These are phyloP conservation scores for Ericerus pela DNA, from an alignment of 1,140 invertebrate genomes.

Conservation along the genomic window DNA sequence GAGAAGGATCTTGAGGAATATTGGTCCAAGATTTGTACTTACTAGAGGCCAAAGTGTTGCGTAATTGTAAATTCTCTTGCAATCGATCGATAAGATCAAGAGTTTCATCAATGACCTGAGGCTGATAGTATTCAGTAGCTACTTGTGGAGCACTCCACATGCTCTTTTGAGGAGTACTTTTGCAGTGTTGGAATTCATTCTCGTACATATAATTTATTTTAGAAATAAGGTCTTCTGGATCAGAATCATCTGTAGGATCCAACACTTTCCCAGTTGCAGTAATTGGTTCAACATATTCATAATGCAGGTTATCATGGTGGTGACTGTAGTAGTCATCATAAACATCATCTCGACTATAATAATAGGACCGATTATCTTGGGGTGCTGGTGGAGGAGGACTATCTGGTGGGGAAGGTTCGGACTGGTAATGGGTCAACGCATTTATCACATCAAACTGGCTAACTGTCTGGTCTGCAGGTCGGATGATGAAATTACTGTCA, in stretches of 20 bases:
- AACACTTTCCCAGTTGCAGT: neutral
- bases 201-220: neutral
- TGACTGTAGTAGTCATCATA: neutral
- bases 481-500: too few relatives aligned
- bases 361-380: conserved; percentile 25
- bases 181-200: neutral
- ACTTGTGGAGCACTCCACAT: too few relatives aligned
- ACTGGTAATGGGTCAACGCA: conserved; percentile 21
- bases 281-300: neutral
- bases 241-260: neutral
- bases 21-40: too few relatives aligned
- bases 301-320: neutral
- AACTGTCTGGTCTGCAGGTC: too few relatives aligned
- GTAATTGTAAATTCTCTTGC: too few relatives aligned
- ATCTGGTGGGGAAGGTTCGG: conserved; percentile 38
- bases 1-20: too few relatives aligned
- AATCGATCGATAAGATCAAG: too few relatives aligned
- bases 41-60: too few relatives aligned
- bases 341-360: neutral
- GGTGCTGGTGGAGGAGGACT: conserved; percentile 66
- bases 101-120: too few relatives aligned
- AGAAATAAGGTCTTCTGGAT: neutral
- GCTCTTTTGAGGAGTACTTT: too few relatives aligned
- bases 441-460: too few relatives aligned
- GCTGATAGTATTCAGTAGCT: too few relatives aligned